Percentiles rank a stretch among this genome's conserved stretches.
These are phyloP conservation scores for Coregonus suidteri DNA, from an alignment of 2,797 vertebrate genomes.

Conservation along the genomic window DNA sequence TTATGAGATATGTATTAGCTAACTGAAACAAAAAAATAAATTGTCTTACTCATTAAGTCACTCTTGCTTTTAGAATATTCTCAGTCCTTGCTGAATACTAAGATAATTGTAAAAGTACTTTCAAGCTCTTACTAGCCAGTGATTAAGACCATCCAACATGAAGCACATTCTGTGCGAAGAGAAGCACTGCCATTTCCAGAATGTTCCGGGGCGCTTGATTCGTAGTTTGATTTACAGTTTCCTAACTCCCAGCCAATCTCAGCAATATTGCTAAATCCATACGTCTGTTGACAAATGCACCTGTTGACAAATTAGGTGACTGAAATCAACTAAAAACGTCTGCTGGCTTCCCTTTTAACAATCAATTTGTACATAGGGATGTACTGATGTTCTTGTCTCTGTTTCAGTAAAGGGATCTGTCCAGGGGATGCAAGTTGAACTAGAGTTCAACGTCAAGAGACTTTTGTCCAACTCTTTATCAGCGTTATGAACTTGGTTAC, in stretches of 20 bases:
- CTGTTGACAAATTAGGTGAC: slow-evolving; percentile 66
- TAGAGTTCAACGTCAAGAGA: slow-evolving; percentile 47
- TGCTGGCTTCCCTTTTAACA: slow-evolving; percentile 66
- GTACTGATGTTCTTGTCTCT: slow-evolving; percentile 42
- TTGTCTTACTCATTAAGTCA: neutral
- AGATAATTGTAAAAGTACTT: neutral
- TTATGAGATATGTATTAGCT: neutral
- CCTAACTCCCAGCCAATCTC: slow-evolving; percentile 75
- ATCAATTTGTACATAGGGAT: slow-evolving; percentile 67
- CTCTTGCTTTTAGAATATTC: neutral
- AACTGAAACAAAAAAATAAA: neutral
- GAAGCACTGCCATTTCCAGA: slow-evolving; percentile 48
- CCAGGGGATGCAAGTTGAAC: slow-evolving; percentile 53
- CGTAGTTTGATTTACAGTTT: slow-evolving; percentile 68
- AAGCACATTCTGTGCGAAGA: slow-evolving; percentile 21
- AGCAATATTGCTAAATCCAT: slow-evolving; percentile 77
- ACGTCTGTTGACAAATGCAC: slow-evolving; percentile 68
- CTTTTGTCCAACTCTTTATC: slow-evolving; percentile 4
- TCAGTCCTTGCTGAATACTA: neutral
- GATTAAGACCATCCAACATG: neutral
- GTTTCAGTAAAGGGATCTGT: slow-evolving; percentile 58
- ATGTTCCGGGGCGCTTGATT: slow-evolving; percentile 65
- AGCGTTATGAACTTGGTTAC: slow-evolving; percentile 3
- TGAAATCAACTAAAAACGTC: slow-evolving; percentile 76
- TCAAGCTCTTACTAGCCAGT: neutral